Base-by-base conservation (phyloP, 2,888 invertebrate species). In the Agonopterix heracliana region DNA sequence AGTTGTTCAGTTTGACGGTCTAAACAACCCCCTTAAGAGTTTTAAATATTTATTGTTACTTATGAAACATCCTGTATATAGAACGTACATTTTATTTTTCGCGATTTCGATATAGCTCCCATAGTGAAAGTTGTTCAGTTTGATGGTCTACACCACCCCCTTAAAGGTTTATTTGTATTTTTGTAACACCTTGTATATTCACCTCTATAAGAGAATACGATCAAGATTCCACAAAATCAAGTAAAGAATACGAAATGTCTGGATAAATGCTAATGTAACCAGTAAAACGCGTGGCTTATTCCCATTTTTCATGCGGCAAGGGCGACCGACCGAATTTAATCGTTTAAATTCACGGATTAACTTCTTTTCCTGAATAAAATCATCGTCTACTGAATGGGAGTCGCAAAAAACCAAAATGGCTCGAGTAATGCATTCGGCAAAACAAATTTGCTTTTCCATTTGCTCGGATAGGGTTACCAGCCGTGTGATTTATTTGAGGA, bases 391-490 rank as follows among this genome's bases (percentile, higher is more conserved):
- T 47, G 51, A 59, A 60, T 53, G 56, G 53, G 50, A 50, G 45
- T 55, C 50, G 54, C 48, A 47, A 59, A 59, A 64, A 61, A 54
- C 54, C 57, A 54, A 67, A 70, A 66, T 64, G 61, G 57, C 56
- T 47, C 50, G 51, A 52, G 61, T 64, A 64, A 66, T 60, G 66
- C 62, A 63, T 65, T 65, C 47, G 54, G 57, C 53, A 54, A 59
- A 61, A 62, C 54, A 64, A 62, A 64, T 59, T 66, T 63, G 55
- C 56, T 59, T 58, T 60, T 41, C 56, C 59, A 60, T 64, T 66
- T 63, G 41, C 38, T 13, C 45, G 44, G 14, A 14, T 47, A 47
- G 50, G 47, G 47, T n/a, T 50, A 45, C 9, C 45, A 46, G 26
- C 7, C 38, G 38, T 38, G 3, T 38, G 38, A 38, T 38, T 38